phyloP scores from a whole-genome alignment of 53 echinoderm and acorn worm species.

The Hippasteria phrygiana region DNA sequence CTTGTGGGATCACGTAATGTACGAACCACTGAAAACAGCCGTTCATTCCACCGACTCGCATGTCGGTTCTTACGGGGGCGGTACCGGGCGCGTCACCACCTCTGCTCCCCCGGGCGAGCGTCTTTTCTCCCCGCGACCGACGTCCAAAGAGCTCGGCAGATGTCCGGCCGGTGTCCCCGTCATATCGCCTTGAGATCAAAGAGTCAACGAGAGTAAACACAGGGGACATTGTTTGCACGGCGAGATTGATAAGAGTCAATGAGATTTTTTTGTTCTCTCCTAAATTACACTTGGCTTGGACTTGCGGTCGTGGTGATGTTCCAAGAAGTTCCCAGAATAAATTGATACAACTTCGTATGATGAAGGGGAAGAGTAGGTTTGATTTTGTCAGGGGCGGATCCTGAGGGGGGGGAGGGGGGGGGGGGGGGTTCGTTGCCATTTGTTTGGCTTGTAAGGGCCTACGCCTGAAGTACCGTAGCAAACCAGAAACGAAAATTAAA shows the following conservation, averaged over 20 bases:
- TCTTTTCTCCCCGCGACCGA: constrained; percentile 12
- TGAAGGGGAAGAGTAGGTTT: no score
- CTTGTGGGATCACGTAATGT: no score
- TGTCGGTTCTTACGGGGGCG: background rate
- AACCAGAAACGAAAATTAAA: no score
- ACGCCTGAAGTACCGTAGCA: no score
- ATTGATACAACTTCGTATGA: no score
- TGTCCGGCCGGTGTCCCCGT: background rate
- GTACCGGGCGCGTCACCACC: background rate
- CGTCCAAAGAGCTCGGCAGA: constrained; percentile 21
- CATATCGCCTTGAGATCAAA: constrained; percentile 33
- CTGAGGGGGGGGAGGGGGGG: no score
- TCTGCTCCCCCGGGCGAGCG: background rate
- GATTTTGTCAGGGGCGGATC: no score
- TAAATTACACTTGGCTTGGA: no score
- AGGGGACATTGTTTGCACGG: background rate
- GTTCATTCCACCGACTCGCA: background rate
- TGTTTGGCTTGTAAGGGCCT: no score
- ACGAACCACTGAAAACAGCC: constrained; percentile 5
- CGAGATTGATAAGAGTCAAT: background rate
- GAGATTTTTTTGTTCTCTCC: background rate
- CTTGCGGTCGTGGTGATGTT: no score
- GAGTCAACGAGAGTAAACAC: constrained; percentile 1
- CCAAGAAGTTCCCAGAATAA: no score
- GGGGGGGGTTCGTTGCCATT: no score